These are phyloP conservation scores for Ceratina japonica DNA, from an alignment of 1,140 invertebrate species.

Conservation along the genomic window DNA sequence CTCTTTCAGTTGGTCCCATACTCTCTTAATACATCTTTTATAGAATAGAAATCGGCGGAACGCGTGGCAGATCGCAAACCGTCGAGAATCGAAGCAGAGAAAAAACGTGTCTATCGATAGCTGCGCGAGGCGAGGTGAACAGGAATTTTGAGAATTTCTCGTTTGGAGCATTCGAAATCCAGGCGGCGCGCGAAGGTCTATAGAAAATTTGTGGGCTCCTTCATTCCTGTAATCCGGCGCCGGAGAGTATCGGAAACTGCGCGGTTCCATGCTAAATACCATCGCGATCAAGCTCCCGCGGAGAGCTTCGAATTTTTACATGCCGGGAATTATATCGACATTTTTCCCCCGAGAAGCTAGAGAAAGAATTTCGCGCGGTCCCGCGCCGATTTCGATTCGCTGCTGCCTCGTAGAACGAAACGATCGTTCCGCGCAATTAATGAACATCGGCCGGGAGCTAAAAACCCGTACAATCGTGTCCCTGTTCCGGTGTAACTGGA, in stretches of 20 bases:
- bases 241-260: slow-evolving; percentile 32
- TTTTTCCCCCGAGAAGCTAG: background rate
- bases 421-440: background rate
- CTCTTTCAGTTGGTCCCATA: too few relatives aligned
- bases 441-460: background rate
- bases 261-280: slow-evolving; percentile 52
- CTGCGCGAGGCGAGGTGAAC: slow-evolving; percentile 42
- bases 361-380: background rate
- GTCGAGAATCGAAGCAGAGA: slow-evolving; percentile 30
- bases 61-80: slow-evolving; percentile 44
- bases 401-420: background rate
- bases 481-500: background rate
- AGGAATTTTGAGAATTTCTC: slow-evolving; percentile 55
- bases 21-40: too few relatives aligned
- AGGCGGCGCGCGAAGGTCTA: slow-evolving; percentile 23
- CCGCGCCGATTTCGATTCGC: slow-evolving; percentile 9
- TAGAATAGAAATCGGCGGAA: background rate
- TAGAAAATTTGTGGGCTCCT: slow-evolving; percentile 57
- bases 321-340: slow-evolving; percentile 12
- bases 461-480: too few relatives aligned
- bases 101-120: slow-evolving; percentile 56
- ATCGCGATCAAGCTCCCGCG: slow-evolving; percentile 34
- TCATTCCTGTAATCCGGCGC: slow-evolving; percentile 34
- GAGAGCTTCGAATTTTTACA: slow-evolving; percentile 42
- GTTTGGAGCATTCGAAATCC: slow-evolving; percentile 6